A percentile compares a stretch with the other conserved stretches of the same genome.
phyloP scores from a whole-genome alignment of 35 echinoderm and acorn worm species.

The Apostichopus parvimensis region DNA sequence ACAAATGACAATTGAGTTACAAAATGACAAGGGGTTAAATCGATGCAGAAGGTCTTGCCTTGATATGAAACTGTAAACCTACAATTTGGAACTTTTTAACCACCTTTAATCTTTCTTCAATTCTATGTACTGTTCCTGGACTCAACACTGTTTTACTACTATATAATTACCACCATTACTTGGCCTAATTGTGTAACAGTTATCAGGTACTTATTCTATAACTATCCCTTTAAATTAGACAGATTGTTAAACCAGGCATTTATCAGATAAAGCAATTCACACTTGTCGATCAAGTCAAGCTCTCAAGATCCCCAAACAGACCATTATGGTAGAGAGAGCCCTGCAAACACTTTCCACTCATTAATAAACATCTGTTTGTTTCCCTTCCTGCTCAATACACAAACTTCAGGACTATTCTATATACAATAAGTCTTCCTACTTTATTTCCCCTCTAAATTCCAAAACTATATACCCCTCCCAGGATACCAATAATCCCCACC shows the following conservation, averaged over 20 bases:
- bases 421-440: not conserved
- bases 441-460: not conserved
- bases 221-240: not conserved
- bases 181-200: no score
- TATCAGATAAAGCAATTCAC: not conserved
- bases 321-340: not conserved
- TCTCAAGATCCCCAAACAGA: not conserved
- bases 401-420: not conserved
- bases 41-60: no score
- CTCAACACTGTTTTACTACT: no score
- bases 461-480: not conserved
- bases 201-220: not conserved
- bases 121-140: no score
- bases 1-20: no score
- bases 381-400: not conserved
- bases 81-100: no score
- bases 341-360: not conserved
- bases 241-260: not conserved
- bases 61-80: no score
- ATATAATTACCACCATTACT: no score
- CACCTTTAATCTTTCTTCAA: no score
- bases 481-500: not conserved
- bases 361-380: not conserved
- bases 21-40: no score
- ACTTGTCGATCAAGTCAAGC: conserved; percentile 1